Evolutionary conservation across 2,113 vertebrate species (phyloP).

Genomic region (Ochotona princeps): DNA sequence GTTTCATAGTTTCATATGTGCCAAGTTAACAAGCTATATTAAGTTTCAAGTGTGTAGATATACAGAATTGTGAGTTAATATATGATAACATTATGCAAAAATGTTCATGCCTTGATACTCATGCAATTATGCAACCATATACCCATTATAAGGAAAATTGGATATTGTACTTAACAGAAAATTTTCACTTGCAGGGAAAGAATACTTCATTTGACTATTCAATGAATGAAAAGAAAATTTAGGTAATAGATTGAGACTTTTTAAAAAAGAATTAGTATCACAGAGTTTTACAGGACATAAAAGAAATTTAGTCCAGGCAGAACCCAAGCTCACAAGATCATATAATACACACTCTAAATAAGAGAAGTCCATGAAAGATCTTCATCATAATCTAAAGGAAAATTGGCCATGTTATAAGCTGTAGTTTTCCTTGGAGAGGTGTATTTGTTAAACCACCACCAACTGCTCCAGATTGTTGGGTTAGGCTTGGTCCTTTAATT

Average conservation of each 20-base stretch:
- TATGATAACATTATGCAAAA: not conserved
- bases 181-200: slow-evolving; percentile 31
- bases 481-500: slow-evolving; percentile 38
- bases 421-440: slow-evolving; percentile 33
- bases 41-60: not conserved
- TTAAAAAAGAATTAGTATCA: not conserved
- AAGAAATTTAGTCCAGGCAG: not conserved
- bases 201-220: slow-evolving; percentile 5
- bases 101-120: not conserved
- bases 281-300: not conserved
- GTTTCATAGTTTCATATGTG: slow-evolving; percentile 57
- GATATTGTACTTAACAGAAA: slow-evolving; percentile 35
- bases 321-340: not conserved
- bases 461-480: slow-evolving; percentile 28
- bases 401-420: not conserved
- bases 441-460: slow-evolving; percentile 40
- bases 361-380: not conserved
- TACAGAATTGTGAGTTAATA: not conserved
- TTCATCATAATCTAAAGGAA: slow-evolving; percentile 50
- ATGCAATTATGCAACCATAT: not conserved
- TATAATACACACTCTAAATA: not conserved
- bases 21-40: slow-evolving; percentile 31
- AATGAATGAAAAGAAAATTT: slow-evolving; percentile 13
- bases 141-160: slow-evolving; percentile 26
- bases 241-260: not conserved